Evolutionary conservation across 35 echinoderm and acorn worm species (phyloP).

Genomic region (Chiridota heheva): DNA sequence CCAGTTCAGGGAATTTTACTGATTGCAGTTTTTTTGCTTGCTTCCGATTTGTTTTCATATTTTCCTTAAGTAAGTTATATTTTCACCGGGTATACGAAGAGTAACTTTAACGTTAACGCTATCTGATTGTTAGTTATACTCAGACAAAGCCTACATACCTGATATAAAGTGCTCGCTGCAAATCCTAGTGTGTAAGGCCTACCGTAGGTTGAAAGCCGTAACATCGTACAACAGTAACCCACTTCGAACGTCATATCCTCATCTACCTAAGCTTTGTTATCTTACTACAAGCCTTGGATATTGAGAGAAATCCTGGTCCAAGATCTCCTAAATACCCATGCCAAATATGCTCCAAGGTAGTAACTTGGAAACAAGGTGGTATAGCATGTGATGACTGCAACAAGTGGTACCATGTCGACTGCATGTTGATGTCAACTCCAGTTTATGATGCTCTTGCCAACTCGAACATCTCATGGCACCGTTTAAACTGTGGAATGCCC

Average conservation of each 20-base stretch:
- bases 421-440: conserved; percentile 11
- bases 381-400: conserved; percentile 25
- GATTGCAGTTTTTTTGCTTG: too few species aligned
- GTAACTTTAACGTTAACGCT: too few species aligned
- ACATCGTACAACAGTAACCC: too few species aligned
- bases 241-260: not conserved
- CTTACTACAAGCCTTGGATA: conserved; percentile 7
- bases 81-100: too few species aligned
- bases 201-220: too few species aligned
- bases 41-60: too few species aligned
- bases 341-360: conserved; percentile 18
- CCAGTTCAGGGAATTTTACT: too few species aligned
- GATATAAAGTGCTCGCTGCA: too few species aligned
- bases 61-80: too few species aligned
- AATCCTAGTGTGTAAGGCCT: too few species aligned
- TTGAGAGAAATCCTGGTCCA: conserved; percentile 35
- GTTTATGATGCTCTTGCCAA: conserved; percentile 2
- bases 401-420: conserved; percentile 39
- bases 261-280: not conserved
- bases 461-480: not conserved
- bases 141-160: too few species aligned
- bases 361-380: conserved; percentile 4
- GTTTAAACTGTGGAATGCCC: conserved; percentile 17
- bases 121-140: too few species aligned
- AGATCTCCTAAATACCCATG: conserved; percentile 29